phyloP scores from a whole-genome alignment of 2,888 invertebrate species.

The Tribolium freemani region DNA sequence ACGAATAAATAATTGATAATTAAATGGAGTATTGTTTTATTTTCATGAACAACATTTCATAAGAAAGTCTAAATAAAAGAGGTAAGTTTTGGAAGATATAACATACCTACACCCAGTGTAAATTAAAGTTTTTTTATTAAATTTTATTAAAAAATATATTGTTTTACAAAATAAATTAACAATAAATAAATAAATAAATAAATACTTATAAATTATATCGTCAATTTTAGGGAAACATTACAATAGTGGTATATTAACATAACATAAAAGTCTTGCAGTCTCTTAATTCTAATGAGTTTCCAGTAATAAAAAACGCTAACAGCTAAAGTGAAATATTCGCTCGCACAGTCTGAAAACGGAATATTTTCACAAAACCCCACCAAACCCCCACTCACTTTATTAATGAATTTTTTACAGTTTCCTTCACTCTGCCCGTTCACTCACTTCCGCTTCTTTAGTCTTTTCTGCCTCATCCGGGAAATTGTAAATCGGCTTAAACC shows the following conservation, averaged over 20 bases:
- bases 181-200: slow-evolving; percentile 38
- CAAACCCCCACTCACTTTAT: slow-evolving; percentile 26
- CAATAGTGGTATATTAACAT: slow-evolving; percentile 1
- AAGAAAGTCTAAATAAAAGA: no score
- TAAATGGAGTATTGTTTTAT: background rate
- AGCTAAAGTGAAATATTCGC: background rate
- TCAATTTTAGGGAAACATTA: background rate
- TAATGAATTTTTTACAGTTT: background rate
- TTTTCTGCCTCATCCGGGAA: slow-evolving; percentile 57
- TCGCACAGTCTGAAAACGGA: slow-evolving; percentile 3
- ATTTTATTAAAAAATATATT: slow-evolving; percentile 19
- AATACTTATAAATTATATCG: slow-evolving; percentile 13
- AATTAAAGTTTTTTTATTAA: no score
- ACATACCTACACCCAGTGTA: no score
- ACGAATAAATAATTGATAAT: background rate
- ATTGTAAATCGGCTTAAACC: slow-evolving; percentile 78
- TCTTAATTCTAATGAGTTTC: slow-evolving; percentile 19
- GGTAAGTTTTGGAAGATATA: no score
- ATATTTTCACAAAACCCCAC: slow-evolving; percentile 33
- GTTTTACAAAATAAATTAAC: slow-evolving; percentile 28
- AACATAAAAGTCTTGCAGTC: slow-evolving; percentile 25
- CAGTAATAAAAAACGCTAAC: background rate
- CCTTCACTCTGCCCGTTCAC: slow-evolving; percentile 52
- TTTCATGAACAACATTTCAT: background rate
- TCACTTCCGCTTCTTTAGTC: slow-evolving; percentile 46